These are phyloP conservation scores for Chlorops oryzae DNA, from an alignment of 1,140 invertebrate species.

Conservation along the genomic window DNA sequence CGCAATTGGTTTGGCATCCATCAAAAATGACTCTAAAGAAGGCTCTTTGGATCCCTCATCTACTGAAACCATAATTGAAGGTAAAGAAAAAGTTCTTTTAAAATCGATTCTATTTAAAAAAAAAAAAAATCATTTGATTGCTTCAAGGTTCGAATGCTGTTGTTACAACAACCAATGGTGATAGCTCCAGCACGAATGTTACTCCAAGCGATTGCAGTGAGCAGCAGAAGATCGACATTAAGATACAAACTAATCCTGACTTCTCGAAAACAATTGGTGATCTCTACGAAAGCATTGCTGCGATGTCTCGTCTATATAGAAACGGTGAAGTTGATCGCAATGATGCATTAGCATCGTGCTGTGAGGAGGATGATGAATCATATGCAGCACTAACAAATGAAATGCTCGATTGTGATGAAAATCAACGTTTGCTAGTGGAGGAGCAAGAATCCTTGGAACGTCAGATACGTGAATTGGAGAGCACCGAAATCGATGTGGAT, in stretches of 20 bases:
- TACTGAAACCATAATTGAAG: constrained; percentile 25
- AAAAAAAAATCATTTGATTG: too few relatives aligned
- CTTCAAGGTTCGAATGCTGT: too few relatives aligned
- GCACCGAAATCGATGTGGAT: constrained; percentile 72
- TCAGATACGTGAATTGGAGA: constrained; percentile 72
- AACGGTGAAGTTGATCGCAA: too few relatives aligned
- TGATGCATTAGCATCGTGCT: too few relatives aligned
- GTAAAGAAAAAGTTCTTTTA: too few relatives aligned
- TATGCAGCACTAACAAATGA: constrained; percentile 33
- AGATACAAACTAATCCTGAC: constrained; percentile 44
- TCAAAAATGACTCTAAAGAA: constrained; percentile 25
- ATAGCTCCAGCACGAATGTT: background rate
- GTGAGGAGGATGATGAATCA: constrained; percentile 42
- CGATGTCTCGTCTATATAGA: too few relatives aligned
- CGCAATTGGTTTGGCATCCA: too few relatives aligned
- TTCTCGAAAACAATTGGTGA: constrained; percentile 45
- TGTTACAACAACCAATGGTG: too few relatives aligned
- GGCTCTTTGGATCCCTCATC: constrained; percentile 14
- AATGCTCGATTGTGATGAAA: constrained; percentile 47
- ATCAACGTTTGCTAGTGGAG: constrained; percentile 62
- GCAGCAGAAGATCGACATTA: constrained; percentile 44
- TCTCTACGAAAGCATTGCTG: constrained; percentile 39
- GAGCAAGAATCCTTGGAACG: constrained; percentile 75
- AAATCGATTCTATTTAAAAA: too few relatives aligned
- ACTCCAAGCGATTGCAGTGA: constrained; percentile 13